Percentiles rank a stretch among this genome's conserved stretches.
These are phyloP conservation scores for Halcyon senegalensis DNA, from an alignment of 2,113 vertebrate species.

Conservation along the genomic window DNA sequence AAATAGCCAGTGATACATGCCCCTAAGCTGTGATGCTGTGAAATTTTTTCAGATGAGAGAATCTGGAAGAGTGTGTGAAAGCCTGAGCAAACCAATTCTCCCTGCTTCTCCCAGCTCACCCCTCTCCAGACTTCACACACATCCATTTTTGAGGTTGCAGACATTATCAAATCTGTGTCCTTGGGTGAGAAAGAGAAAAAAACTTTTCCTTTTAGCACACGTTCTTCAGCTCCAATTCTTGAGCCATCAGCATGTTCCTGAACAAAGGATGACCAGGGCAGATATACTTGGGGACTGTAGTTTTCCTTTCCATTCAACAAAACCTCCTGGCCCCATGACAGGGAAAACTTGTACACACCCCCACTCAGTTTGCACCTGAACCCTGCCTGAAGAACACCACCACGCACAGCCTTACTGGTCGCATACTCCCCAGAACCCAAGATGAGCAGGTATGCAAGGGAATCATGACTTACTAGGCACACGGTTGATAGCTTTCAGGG, in stretches of 20 bases:
- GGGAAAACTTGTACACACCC: neutral
- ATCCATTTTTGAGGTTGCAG: neutral
- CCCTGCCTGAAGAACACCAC: neutral
- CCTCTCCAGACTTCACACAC: neutral
- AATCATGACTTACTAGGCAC: constrained; percentile 90
- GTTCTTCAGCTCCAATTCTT: neutral
- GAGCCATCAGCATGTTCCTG: neutral
- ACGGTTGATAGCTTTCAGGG: constrained; percentile 98
- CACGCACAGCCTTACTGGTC: neutral
- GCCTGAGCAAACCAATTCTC: neutral
- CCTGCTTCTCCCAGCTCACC: neutral
- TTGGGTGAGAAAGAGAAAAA: neutral
- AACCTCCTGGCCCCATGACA: neutral
- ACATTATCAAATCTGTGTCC: neutral
- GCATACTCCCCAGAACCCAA: neutral
- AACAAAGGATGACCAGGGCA: neutral
- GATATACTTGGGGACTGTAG: neutral
- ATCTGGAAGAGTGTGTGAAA: neutral
- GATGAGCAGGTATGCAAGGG: neutral
- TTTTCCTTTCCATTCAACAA: neutral
- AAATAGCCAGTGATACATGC: rapidly evolving
- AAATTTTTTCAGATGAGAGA: neutral
- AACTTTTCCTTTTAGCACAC: neutral
- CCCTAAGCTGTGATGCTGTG: neutral
- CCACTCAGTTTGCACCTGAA: neutral